Base-by-base conservation (phyloP, 2,888 invertebrate genomes). In the Junonia oenone region DNA sequence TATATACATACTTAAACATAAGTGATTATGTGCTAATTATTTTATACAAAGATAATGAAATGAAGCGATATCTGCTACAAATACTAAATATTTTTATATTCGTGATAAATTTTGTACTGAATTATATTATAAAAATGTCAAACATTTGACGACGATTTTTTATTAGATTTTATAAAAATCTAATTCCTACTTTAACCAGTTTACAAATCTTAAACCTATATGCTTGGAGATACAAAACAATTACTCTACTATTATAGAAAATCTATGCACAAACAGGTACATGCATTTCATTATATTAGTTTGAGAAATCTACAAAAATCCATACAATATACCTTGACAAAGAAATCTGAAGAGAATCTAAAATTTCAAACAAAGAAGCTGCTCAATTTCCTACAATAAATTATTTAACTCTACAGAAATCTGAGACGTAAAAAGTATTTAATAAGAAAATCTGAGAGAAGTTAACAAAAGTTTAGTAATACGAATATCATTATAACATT, bases 401-500 rank as follows among this genome's bases (percentile, higher is more conserved):
- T 11, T 3, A 31, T 31, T 31, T 31, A 8, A 31, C 31, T 11
- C 5, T 8, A 6, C 6, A 13, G 14, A 6, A 35, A 13, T 13
- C 35, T 35, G 14, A 35, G 14, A 35, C 0, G 6, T 35, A 2
- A 31, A 31, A 31, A 31, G 31, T 11, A 11, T 2, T 37, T 15
- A 2, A 8, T n/a, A 43, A 43, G 5, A 2, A 22, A 13, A 13
- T 2, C 2, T 26, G 2, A 8, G 0, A 1, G 2, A 22, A 26
- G 3, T 2, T 22, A 43, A 26, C 13, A 43, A 13, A 26, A 43
- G 6, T 8, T 26, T 0, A 2, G 19, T 3, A 13, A 26, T 13
- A 45, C n/a, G 46, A 60, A 60, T n/a, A n/a, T 55, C 51, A 54
- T 49, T 56, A 52, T 19, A 45, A 43, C n/a, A 35, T 61, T 63